Conservation (phyloP, 2,113 vertebrate species). For the Emydura subglobosa region DNA sequence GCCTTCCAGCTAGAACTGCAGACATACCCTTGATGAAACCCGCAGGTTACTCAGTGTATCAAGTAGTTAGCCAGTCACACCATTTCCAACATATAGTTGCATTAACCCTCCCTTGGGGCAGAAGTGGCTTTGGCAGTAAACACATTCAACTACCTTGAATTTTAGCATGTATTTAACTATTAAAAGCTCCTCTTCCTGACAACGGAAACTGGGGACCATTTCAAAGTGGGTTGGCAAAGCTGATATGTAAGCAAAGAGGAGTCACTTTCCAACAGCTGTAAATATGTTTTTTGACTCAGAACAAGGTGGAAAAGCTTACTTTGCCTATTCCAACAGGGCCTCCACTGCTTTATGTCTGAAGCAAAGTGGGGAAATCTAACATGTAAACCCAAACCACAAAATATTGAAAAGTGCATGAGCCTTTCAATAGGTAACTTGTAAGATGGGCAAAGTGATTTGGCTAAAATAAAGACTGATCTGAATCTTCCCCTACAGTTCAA, state of each 20-base stretch:
- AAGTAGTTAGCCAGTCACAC: not conserved
- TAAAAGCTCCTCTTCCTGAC: not conserved
- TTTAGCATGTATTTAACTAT: not conserved
- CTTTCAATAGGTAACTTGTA: not conserved
- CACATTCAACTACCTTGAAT: not conserved
- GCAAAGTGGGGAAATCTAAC: not conserved
- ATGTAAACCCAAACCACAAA: not conserved
- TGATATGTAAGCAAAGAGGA: not conserved
- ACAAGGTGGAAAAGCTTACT: not conserved
- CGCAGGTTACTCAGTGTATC: not conserved
- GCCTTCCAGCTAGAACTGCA: too few species aligned
- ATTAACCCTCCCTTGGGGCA: not conserved
- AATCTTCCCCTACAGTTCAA: not conserved
- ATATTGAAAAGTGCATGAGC: not conserved
- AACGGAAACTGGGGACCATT: not conserved
- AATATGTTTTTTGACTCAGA: not conserved
- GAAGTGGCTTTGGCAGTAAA: not conserved
- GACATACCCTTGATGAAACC: not conserved
- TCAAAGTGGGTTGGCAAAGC: not conserved
- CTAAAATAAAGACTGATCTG: not conserved
- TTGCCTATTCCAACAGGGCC: not conserved
- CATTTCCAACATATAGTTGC: not conserved
- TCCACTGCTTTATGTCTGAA: not conserved
- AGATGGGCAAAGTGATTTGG: not conserved
- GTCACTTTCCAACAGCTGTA: not conserved